A percentile compares a stretch with the other conserved stretches of the same genome.
These are phyloP conservation scores for Suillia variegata DNA, from an alignment of 2,888 invertebrate genomes.

Conservation along the genomic window DNA sequence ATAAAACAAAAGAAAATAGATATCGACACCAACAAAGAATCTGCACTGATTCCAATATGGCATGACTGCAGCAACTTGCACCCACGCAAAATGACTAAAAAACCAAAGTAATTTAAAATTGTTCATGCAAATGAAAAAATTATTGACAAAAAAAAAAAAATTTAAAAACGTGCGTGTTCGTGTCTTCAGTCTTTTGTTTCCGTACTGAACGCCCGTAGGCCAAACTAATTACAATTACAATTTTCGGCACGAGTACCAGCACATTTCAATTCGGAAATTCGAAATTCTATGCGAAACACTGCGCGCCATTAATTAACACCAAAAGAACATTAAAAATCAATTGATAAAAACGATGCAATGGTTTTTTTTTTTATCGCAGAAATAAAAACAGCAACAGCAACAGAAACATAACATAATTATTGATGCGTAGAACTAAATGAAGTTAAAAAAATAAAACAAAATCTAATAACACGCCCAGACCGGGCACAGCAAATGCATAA, in stretches of 20 bases:
- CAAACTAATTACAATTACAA: not conserved
- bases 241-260: no score
- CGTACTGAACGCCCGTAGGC: slow-evolving; percentile 11
- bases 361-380: not conserved
- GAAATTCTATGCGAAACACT: no score
- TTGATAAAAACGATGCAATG: not conserved
- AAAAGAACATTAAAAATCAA: not conserved
- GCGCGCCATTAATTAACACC: no score
- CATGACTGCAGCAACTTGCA: not conserved
- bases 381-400: slow-evolving; percentile 1
- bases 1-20: no score
- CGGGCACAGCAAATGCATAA: not conserved
- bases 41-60: not conserved
- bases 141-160: slow-evolving; percentile 13
- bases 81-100: not conserved
- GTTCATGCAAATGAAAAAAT: not conserved
- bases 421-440: no score
- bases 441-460: no score
- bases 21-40: no score
- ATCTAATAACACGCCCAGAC: no score
- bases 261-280: no score
- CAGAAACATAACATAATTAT: no score
- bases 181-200: slow-evolving; percentile 46
- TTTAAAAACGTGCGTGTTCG: slow-evolving; percentile 34
- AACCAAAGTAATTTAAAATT: not conserved